These are phyloP conservation scores for Phengaris arion DNA, from an alignment of 2,888 invertebrate genomes.

Conservation along the genomic window DNA sequence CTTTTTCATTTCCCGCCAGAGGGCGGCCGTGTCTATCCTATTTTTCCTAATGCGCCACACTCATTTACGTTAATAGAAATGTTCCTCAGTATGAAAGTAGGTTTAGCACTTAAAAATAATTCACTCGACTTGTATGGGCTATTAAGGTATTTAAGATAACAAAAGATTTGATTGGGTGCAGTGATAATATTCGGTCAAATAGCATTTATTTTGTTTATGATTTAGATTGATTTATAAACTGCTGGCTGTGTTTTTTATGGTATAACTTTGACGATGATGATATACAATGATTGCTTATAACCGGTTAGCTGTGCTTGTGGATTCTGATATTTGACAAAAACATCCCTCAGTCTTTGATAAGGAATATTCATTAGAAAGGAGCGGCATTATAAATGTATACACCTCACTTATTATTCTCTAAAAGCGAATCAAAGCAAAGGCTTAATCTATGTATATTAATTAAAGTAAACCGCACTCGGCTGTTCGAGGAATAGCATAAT, in stretches of 20 bases:
- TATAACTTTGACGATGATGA: too few relatives aligned
- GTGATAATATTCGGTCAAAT: too few relatives aligned
- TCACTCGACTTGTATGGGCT: not conserved
- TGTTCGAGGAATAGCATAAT: conserved; percentile 30
- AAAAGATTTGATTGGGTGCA: too few relatives aligned
- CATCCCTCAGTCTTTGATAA: not conserved
- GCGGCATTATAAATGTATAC: conserved; percentile 15
- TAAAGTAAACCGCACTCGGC: conserved; percentile 26
- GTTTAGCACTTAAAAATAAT: conserved; percentile 23
- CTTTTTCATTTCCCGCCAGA: conserved; percentile 41
- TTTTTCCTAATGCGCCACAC: conserved; percentile 35
- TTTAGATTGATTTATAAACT: too few relatives aligned
- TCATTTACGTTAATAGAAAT: conserved; percentile 29
- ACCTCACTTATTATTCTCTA: conserved; percentile 23
- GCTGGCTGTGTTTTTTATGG: too few relatives aligned
- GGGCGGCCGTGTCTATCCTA: conserved; percentile 32
- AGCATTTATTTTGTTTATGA: too few relatives aligned
- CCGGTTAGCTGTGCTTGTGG: too few relatives aligned
- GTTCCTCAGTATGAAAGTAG: conserved; percentile 12
- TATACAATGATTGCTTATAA: too few relatives aligned
- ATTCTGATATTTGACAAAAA: conserved; percentile 3
- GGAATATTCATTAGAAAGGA: not conserved
- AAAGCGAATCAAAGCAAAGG: conserved; percentile 31
- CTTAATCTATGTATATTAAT: conserved; percentile 29
- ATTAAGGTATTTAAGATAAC: not conserved